A percentile compares a stretch with the other conserved stretches of the same genome.
Conservation (phyloP, 2,888 invertebrate species). For the Hyalella azteca region DNA sequence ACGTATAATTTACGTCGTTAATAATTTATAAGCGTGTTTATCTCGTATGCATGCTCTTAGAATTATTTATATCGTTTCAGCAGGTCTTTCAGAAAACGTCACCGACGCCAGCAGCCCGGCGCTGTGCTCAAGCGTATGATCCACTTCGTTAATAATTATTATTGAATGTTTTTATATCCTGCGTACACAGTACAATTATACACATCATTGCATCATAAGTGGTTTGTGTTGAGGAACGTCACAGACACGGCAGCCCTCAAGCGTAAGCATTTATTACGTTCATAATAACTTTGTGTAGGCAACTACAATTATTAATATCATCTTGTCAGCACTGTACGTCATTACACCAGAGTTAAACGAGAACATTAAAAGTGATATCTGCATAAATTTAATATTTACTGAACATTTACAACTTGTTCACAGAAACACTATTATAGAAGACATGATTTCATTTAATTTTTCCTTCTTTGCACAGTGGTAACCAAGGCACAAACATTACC, state of each 20-base stretch:
- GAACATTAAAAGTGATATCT: not conserved
- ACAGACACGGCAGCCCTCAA: too few relatives aligned
- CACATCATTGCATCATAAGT: too few relatives aligned
- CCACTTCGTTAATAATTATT: too few relatives aligned
- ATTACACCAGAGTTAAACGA: too few relatives aligned
- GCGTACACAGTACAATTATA: too few relatives aligned
- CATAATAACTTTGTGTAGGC: not conserved
- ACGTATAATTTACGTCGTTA: not conserved
- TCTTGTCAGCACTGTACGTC: too few relatives aligned
- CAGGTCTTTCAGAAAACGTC: constrained; percentile 73
- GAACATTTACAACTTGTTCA: not conserved
- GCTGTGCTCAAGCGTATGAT: too few relatives aligned
- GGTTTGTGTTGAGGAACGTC: too few relatives aligned
- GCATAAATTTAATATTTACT: not conserved
- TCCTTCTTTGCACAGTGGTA: not conserved
- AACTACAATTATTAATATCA: too few relatives aligned
- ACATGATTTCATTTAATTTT: not conserved
- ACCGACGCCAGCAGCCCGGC: constrained; percentile 81
- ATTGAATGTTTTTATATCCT: too few relatives aligned
- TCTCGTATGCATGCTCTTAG: not conserved
- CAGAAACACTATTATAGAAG: not conserved
- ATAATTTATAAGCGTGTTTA: not conserved
- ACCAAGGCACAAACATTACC: not conserved
- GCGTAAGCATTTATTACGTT: not conserved
- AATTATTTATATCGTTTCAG: not conserved